Percentiles rank a stretch among this genome's conserved stretches.
Conservation (phyloP, 2,797 vertebrate genomes). For the Pseudochirops cupreus region DNA sequence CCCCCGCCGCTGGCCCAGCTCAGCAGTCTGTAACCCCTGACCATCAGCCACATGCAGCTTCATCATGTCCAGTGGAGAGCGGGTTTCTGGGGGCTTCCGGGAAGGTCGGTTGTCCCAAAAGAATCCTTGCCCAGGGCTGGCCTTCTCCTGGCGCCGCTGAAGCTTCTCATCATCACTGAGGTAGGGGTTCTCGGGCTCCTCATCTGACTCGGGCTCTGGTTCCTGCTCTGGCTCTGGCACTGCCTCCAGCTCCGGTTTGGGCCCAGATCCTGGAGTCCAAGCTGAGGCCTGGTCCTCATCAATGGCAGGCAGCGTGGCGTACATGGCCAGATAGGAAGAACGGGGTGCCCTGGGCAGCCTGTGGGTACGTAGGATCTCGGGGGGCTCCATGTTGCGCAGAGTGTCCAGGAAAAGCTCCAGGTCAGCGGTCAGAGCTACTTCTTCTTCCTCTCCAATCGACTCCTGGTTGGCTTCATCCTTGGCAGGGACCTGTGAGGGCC, state of each 20-base stretch:
- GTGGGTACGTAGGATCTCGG: constrained; percentile 85
- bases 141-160: constrained; percentile 46
- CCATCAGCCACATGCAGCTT: constrained; percentile 80
- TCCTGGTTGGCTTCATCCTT: background rate
- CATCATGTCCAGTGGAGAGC: constrained; percentile 86
- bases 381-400: constrained; percentile 92
- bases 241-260: background rate
- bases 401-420: constrained; percentile 94
- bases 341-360: constrained; percentile 81
- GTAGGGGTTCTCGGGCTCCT: constrained; percentile 83
- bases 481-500: background rate
- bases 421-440: constrained; percentile 82
- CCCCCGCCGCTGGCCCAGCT: constrained; percentile 58
- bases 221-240: background rate
- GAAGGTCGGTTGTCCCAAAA: constrained; percentile 27
- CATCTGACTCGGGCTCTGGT: constrained; percentile 56
- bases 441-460: constrained; percentile 71
- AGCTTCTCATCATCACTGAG: constrained; percentile 75
- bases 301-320: constrained; percentile 90
- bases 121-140: fast-evolving
- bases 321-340: constrained; percentile 71
- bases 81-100: background rate
- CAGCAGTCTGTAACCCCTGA: background rate
- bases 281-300: constrained; percentile 87
- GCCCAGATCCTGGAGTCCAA: constrained; percentile 6